Conservation (phyloP, 2,888 invertebrate species). For the Zootermopsis nevadensis region DNA sequence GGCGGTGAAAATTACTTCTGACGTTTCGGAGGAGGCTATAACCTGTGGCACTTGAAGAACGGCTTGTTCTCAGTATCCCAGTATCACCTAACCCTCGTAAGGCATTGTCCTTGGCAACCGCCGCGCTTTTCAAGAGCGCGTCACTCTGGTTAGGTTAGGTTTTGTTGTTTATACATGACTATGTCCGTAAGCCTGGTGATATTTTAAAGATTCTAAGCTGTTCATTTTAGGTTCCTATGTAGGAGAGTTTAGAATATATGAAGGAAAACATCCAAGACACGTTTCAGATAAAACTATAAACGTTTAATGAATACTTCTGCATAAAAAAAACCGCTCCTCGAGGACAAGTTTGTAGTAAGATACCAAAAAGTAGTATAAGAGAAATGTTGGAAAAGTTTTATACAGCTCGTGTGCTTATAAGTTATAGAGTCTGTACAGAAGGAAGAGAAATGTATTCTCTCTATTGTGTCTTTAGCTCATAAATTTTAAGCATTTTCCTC, state of each 20-base stretch:
- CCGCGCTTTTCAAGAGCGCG: too few relatives aligned
- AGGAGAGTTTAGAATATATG: neutral
- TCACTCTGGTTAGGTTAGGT: too few relatives aligned
- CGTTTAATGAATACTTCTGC: neutral
- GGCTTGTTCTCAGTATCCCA: too few relatives aligned
- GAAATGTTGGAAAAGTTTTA: neutral
- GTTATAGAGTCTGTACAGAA: neutral
- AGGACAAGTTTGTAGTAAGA: neutral
- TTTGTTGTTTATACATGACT: too few relatives aligned
- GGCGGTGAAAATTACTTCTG: too few relatives aligned
- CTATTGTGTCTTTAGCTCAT: slow-evolving; percentile 16
- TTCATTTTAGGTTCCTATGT: neutral
- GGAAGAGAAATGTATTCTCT: neutral
- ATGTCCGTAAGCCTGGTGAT: too few relatives aligned
- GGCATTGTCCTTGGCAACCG: too few relatives aligned
- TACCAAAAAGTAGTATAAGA: neutral
- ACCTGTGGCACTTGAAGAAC: too few relatives aligned
- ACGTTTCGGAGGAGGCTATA: too few relatives aligned
- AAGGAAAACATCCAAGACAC: neutral
- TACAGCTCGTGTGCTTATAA: neutral
- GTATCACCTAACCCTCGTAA: too few relatives aligned
- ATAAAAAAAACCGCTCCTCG: neutral
- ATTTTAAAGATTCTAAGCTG: neutral
- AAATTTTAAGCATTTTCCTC: slow-evolving; percentile 16
- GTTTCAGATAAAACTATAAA: neutral